Percentiles rank a stretch among this genome's conserved stretches.
phyloP scores from a whole-genome alignment of 2,888 invertebrate genomes.

The Hoplodrina blanda region DNA sequence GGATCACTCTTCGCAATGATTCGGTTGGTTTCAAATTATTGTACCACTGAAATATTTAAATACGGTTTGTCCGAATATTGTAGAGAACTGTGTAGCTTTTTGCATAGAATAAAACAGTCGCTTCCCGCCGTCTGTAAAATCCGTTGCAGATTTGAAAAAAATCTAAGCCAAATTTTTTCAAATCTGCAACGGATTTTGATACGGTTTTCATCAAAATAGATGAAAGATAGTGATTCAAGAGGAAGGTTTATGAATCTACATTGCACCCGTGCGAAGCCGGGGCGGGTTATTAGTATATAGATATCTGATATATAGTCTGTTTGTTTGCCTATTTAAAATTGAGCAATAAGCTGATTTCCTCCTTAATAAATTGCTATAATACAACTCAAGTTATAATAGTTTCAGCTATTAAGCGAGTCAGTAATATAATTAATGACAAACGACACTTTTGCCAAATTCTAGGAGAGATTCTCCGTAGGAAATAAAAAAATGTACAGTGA shows the following conservation, averaged over 20 bases:
- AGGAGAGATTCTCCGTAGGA: conserved; percentile 50
- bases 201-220: too few relatives aligned
- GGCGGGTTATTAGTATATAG: background rate
- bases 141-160: too few relatives aligned
- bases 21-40: conserved; percentile 46
- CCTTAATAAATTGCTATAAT: background rate
- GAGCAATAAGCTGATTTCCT: background rate
- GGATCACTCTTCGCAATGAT: conserved; percentile 54
- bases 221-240: too few relatives aligned
- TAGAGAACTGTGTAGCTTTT: too few relatives aligned
- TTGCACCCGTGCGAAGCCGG: too few relatives aligned
- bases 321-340: background rate
- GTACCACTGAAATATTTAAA: conserved; percentile 26
- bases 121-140: too few relatives aligned
- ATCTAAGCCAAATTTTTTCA: too few relatives aligned
- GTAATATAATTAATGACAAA: conserved; percentile 58
- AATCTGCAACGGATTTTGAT: too few relatives aligned
- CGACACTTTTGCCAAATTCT: conserved; percentile 58
- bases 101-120: too few relatives aligned
- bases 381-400: background rate
- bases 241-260: too few relatives aligned
- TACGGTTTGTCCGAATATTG: background rate
- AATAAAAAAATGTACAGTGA: conserved; percentile 57
- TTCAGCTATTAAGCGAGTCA: conserved; percentile 21
- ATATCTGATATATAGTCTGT: too few relatives aligned